Percentiles rank a stretch among this genome's conserved stretches.
phyloP scores from a whole-genome alignment of 1,140 invertebrate species.

The Dendrolimus punctatus region DNA sequence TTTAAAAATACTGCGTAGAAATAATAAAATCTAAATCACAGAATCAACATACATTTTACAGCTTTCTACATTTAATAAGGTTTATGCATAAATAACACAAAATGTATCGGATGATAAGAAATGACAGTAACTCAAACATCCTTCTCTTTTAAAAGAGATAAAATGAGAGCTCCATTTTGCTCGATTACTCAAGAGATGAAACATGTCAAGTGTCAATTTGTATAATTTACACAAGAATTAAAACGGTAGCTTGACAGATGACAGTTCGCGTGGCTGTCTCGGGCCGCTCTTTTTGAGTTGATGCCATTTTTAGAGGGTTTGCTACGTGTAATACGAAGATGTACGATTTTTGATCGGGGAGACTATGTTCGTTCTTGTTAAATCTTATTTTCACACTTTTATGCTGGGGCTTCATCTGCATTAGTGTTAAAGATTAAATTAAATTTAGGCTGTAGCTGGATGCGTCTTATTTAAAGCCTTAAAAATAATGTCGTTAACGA shows the following conservation, averaged over 20 bases:
- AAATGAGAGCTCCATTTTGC: slow-evolving; percentile 52
- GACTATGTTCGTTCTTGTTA: too few relatives aligned
- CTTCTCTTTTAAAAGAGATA: slow-evolving; percentile 35
- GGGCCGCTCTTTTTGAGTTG: slow-evolving; percentile 6
- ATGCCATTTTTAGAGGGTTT: slow-evolving; percentile 1
- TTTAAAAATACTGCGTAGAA: too few relatives aligned
- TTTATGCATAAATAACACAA: slow-evolving; percentile 1
- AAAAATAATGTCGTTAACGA: too few relatives aligned
- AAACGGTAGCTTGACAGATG: slow-evolving; percentile 59
- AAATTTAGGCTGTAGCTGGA: too few relatives aligned
- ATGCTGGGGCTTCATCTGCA: too few relatives aligned
- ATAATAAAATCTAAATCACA: too few relatives aligned
- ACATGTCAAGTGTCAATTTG: slow-evolving; percentile 63
- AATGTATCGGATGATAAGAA: slow-evolving; percentile 20
- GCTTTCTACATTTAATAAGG: slow-evolving; percentile 5
- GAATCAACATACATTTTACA: background rate
- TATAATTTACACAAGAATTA: slow-evolving; percentile 59
- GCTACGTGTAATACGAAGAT: too few relatives aligned
- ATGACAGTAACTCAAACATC: slow-evolving; percentile 19
- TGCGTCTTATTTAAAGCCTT: too few relatives aligned
- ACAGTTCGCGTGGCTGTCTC: slow-evolving; percentile 32
- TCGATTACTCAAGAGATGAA: slow-evolving; percentile 61
- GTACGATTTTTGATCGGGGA: too few relatives aligned
- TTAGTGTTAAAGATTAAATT: too few relatives aligned
- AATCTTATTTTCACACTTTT: too few relatives aligned